Evolutionary conservation across 2,888 invertebrate genomes (phyloP), one percentile per base, ranked within the genome.

Genomic region (Diaperis boleti): DNA sequence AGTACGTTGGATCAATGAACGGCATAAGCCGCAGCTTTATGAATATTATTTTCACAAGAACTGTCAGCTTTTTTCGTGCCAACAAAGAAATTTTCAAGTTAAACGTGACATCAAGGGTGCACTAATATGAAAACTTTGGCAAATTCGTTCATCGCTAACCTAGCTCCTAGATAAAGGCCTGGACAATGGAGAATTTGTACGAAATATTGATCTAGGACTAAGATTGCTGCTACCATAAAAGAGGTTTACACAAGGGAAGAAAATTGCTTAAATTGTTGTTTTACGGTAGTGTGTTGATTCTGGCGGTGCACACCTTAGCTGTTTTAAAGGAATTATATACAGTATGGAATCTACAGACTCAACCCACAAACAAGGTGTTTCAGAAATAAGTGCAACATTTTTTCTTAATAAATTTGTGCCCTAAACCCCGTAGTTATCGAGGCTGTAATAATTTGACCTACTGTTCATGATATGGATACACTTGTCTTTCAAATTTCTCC

Each of bases 111-210:
- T 47, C 44, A 37, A 57, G 47, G 26, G 47, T 33, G 29, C 20
- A 47, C 61, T 61, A 61, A 61, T 61, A 55, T 39, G 55, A 61
- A 61, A 61, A 61, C 44, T 61, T 60, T 54, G 47, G 22, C 55
- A 29, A 55, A 55, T 55, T 61, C 55, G 47, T 55, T 47, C 61
- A 55, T 61, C 55, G 41, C 33, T 11, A 20, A 10, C 22, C 47
- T n/a, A n/a, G n/a, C n/a, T 29, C 45, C 29, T 17, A 47, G 39
- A 35, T 39, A 41, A 50, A 22, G 26, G 49, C 41, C 22, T 4
- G 11, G 45, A 50, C 44, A 31, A 55, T 55, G 15, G 52, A 31
- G 60, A 61, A 61, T 61, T 61, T 41, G 55, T 22, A 55, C 39
- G 55, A 47, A 61, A 61, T 61, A 61, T 61, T 55, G 61, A 61